Conservation (phyloP, 2,797 vertebrate genomes). For the Tangara arthus region DNA sequence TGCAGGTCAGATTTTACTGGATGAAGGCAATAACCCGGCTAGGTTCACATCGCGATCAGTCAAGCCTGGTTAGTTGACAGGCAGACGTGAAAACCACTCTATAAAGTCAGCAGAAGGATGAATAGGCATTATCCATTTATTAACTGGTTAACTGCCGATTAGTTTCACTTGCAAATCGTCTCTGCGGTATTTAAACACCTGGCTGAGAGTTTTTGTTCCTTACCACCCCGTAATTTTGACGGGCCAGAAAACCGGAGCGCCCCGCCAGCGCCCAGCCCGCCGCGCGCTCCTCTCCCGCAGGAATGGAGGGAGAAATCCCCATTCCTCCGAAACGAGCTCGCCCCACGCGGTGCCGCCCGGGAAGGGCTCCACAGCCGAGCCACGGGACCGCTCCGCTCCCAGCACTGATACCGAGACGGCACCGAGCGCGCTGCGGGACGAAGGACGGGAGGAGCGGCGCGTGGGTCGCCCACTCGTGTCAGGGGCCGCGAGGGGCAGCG, state of each 20-base stretch:
- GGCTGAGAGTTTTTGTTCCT: not conserved
- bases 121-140: slow-evolving; percentile 47
- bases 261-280: not conserved
- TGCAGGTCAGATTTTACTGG: not conserved
- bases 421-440: not conserved
- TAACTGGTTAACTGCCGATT: slow-evolving; percentile 52
- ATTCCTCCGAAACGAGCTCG: not conserved
- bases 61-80: not conserved
- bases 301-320: not conserved
- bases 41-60: not conserved
- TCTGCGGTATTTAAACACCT: slow-evolving; percentile 2
- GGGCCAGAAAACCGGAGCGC: not conserved
- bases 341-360: not conserved
- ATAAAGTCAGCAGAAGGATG: slow-evolving; percentile 39
- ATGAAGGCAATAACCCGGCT: not conserved
- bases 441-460: not conserved
- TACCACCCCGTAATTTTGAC: not conserved
- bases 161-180: slow-evolving; percentile 21
- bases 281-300: not conserved
- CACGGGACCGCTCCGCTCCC: not conserved
- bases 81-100: not conserved
- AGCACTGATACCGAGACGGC: not conserved
- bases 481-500: not conserved
- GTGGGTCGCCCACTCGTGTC: not conserved
- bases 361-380: not conserved